Percentiles rank a stretch among this genome's conserved stretches.
These are phyloP conservation scores for Epizoanthus rinbou DNA, from an alignment of 92 coral and sea anemone species.

Conservation along the genomic window DNA sequence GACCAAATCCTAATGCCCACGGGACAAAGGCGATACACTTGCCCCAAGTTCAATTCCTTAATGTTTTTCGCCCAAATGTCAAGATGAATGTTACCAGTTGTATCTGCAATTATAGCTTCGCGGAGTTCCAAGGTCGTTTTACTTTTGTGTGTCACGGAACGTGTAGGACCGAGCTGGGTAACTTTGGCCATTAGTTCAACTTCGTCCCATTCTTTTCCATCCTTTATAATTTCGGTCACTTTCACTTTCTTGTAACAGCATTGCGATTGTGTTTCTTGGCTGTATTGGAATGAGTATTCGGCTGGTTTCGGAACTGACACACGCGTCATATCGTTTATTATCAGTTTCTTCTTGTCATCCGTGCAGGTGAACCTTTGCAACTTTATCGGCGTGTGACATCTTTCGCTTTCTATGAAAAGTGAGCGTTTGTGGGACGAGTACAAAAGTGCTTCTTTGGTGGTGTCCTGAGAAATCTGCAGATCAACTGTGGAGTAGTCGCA, in stretches of 20 bases:
- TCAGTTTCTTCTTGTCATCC: constrained; percentile 35
- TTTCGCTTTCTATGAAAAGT: constrained; percentile 10
- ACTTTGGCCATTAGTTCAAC: constrained; percentile 33
- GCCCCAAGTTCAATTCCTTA: constrained; percentile 41
- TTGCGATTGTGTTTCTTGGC: constrained; percentile 24
- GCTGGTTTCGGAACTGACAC: constrained; percentile 37
- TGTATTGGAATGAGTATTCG: constrained; percentile 42
- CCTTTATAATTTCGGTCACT: constrained; percentile 21
- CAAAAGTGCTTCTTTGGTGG: constrained; percentile 1
- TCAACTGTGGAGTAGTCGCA: constrained; percentile 19
- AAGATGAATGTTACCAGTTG: constrained; percentile 24
- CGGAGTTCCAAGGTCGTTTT: constrained; percentile 38
- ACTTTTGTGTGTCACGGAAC: no score
- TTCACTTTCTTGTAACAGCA: constrained; percentile 36
- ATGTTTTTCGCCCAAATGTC: constrained; percentile 35
- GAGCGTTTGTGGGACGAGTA: neutral
- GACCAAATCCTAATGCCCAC: constrained; percentile 47
- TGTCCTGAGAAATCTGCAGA: constrained; percentile 27
- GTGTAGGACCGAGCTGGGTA: constrained; percentile 28
- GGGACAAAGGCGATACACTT: constrained; percentile 45
- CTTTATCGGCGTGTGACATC: constrained; percentile 6
- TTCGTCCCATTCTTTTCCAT: constrained; percentile 44
- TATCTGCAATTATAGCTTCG: constrained; percentile 11
- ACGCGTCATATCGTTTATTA: constrained; percentile 32
- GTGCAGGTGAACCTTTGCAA: constrained; percentile 36